Conservation (phyloP, 1,140 invertebrate species). For the Drosophila carrolli region DNA sequence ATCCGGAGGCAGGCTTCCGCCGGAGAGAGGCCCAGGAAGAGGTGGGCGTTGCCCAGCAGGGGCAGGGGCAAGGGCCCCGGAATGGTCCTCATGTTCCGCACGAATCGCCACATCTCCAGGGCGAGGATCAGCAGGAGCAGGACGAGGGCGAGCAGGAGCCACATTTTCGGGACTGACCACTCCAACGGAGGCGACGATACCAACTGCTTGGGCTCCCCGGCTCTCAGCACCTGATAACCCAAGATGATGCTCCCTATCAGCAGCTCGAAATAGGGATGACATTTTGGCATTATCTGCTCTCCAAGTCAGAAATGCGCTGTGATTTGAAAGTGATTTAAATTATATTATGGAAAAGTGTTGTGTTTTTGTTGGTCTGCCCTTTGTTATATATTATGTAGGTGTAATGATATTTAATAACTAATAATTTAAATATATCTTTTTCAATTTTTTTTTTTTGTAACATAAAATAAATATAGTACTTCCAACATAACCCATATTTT, state of each 20-base stretch:
- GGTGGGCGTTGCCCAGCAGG: constrained; percentile 59
- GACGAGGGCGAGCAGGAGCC: constrained; percentile 18
- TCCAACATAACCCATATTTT: no score
- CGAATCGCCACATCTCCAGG: constrained; percentile 22
- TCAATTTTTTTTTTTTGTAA: no score
- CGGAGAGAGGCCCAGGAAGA: constrained; percentile 56
- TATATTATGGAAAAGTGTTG: no score
- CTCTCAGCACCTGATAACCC: neutral
- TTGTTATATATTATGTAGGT: no score
- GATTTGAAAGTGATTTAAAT: no score
- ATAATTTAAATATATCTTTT: no score
- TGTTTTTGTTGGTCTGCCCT: no score
- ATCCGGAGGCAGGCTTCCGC: constrained; percentile 38
- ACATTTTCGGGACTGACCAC: constrained; percentile 4
- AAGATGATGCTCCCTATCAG: constrained; percentile 5
- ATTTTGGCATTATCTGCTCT: no score
- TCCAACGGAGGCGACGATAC: neutral
- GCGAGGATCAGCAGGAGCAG: constrained; percentile 18
- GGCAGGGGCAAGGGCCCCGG: constrained; percentile 49
- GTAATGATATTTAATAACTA: no score
- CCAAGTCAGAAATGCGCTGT: no score
- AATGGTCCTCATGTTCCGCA: constrained; percentile 25
- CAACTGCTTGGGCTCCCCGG: neutral
- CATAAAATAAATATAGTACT: no score
- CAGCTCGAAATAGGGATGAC: neutral